Evolutionary conservation across 1,140 invertebrate species (phyloP), one percentile per base, ranked within the genome.

Genomic region (Saccostrea glomerata): DNA sequence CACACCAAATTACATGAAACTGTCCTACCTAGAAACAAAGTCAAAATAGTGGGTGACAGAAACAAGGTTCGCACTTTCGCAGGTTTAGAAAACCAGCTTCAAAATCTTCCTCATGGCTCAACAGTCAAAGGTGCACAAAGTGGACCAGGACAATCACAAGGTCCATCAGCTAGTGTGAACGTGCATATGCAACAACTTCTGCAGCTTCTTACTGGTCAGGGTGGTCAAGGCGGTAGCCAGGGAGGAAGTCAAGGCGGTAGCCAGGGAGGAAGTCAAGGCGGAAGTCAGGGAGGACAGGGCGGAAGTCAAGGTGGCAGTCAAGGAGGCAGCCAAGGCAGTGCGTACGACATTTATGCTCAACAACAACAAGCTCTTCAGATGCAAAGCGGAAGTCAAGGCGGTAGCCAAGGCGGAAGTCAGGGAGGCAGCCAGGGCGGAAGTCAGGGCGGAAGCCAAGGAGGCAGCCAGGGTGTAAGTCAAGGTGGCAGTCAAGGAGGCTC

Each of bases 121-220:
- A 77, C 70, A 77, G 70, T 77, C 2, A 77, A 77, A 30, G 70
- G 70, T 15, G 23, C 70, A 77, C 70, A 77, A 30, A 12, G 30
- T 30, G 9, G 25, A 13, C 23, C 15, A 30, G 70, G 70, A 30
- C 25, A 15, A 77, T 15, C 9, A 25, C 13, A 77, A 77, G 70
- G 70, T 30, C 70, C 70, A 77, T 77, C 70, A 30, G 70, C 70
- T 30, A 11, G 1, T 0, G 70, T 77, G 5, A 77, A 77, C 70
- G 25, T 77, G 5, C 70, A 77, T 15, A 77, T 77, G 70, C 70
- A 77, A 77, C 70, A 77, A 77, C 70, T 77, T 30, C 15, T 77
- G 30, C 70, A 77, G 15, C 70, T 77, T 13, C 70, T 77, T 30
- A 30, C 23, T 15, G 30, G 30, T 30, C 12, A 12, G 0, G 12